These are phyloP conservation scores for Nemapogon koenigi DNA, from an alignment of 2,888 invertebrate species.

Conservation along the genomic window DNA sequence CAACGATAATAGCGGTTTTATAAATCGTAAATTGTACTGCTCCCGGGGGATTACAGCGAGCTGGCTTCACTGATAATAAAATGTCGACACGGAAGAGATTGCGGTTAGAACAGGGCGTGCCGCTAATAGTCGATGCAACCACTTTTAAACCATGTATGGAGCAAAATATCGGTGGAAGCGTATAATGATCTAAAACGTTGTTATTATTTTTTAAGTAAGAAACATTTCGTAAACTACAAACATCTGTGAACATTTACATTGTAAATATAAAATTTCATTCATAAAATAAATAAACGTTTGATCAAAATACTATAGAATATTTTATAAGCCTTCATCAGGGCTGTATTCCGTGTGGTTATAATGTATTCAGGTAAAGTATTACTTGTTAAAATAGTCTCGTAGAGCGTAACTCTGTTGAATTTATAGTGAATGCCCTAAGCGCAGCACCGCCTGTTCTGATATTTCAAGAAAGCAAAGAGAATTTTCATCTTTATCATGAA, in stretches of 20 bases:
- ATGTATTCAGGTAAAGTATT: too few species aligned
- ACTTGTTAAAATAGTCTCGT: too few species aligned
- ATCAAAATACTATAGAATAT: too few species aligned
- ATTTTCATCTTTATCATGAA: slow-evolving; percentile 24
- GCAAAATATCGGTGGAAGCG: too few species aligned
- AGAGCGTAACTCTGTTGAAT: slow-evolving; percentile 2
- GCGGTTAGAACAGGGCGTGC: slow-evolving; percentile 29
- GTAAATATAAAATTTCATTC: too few species aligned
- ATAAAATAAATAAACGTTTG: too few species aligned
- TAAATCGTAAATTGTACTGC: slow-evolving; percentile 51
- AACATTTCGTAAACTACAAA: too few species aligned
- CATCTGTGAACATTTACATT: too few species aligned
- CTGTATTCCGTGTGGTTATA: too few species aligned
- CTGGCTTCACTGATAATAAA: slow-evolving; percentile 57
- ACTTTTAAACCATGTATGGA: neutral
- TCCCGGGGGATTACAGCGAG: slow-evolving; percentile 45
- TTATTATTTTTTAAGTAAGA: too few species aligned
- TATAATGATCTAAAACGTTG: too few species aligned
- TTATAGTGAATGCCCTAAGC: slow-evolving; percentile 7
- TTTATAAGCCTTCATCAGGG: too few species aligned
- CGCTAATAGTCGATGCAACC: slow-evolving; percentile 27
- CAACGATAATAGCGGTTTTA: slow-evolving; percentile 40
- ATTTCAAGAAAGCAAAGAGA: slow-evolving; percentile 25
- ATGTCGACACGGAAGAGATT: slow-evolving; percentile 53
- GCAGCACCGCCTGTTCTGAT: slow-evolving; percentile 30